Evolutionary conservation across 2,797 vertebrate species (phyloP).

Genomic region (Erpetoichthys calabaricus): DNA sequence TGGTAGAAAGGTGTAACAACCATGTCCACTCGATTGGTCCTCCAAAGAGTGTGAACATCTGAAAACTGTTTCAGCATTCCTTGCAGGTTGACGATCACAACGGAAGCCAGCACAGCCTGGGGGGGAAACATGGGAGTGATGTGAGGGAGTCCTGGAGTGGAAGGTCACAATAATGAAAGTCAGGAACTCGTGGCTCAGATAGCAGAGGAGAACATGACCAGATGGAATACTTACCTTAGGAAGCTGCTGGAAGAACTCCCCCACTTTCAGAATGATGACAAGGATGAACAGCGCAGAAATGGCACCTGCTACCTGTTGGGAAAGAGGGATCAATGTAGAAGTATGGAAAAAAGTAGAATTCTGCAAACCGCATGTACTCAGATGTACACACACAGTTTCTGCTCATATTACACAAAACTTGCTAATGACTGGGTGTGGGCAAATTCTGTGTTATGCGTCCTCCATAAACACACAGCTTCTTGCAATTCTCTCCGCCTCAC

Average conservation of each 20-base stretch:
- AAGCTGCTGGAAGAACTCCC: constrained; percentile 67
- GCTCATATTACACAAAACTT: too few species aligned
- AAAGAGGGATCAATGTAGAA: too few species aligned
- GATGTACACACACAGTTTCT: too few species aligned
- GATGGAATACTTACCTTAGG: constrained; percentile 62
- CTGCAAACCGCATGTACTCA: too few species aligned
- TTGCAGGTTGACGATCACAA: constrained; percentile 75
- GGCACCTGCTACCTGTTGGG: constrained; percentile 70
- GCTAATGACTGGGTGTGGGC: too few species aligned
- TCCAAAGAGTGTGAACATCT: constrained; percentile 69
- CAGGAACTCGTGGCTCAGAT: too few species aligned
- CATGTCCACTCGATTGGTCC: constrained; percentile 66
- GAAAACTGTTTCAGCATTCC: constrained; percentile 81
- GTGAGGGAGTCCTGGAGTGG: not conserved
- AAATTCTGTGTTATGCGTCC: too few species aligned
- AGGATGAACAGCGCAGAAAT: constrained; percentile 74
- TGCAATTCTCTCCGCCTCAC: too few species aligned
- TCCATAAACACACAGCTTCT: too few species aligned
- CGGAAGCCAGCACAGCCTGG: constrained; percentile 76
- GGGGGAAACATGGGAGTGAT: constrained; percentile 7
- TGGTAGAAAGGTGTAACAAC: constrained; percentile 30
- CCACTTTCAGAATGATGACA: constrained; percentile 74
- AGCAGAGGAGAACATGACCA: not conserved
- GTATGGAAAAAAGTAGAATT: too few species aligned
- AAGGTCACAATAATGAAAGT: accelerated